Base-by-base conservation (phyloP, 1,140 invertebrate genomes). In the Orius laevigatus region DNA sequence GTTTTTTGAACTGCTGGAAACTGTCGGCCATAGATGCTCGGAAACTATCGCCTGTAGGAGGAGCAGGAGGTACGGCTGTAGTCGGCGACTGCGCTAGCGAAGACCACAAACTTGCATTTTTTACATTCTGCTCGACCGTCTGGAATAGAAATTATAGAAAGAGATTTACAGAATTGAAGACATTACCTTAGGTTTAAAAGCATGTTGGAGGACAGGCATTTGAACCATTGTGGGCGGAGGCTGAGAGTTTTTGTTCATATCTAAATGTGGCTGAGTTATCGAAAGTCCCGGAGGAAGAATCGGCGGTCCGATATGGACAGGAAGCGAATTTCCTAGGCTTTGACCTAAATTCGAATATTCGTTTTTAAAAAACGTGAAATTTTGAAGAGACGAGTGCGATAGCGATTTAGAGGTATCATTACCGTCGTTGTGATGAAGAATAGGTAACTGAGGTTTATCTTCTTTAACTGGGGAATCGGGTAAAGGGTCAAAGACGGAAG, bases 21-120 rank as follows among this genome's bases (percentile, higher is more conserved):
- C 72, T 71, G 56, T 61, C 59, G 12, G 78, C 65, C 53, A 68
- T 59, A 43, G 56, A 51, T 15, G 57, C 56, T 43, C 57, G 58
- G 11, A 56, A 36, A 36, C 57, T 46, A 34, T 62, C 56, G 16
- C 57, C 55, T 12, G 56, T 52, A 16, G 55, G 51, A 25, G 54
- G 57, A 33, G 53, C 48, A 14, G 52, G 45, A 25, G 39, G 48
- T 15, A 44, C 44, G 12, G 46, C 51, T 38, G 82, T 79, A 58
- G 82, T 80, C 39, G 76, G 78, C 34, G 80, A 78, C 62, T 84
- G 82, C 0, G 85, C 87, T 44, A 94, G 62, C 49, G 84, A 89
- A 1, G 86, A 91, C 91, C 91, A 95, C 0, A 86, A 90, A 48
- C 79, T 87, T 12, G 84, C 81, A 63, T 92, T 93, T 60, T 91